Base-by-base conservation (phyloP, 1,140 invertebrate species). In the Holotrichia oblita region DNA sequence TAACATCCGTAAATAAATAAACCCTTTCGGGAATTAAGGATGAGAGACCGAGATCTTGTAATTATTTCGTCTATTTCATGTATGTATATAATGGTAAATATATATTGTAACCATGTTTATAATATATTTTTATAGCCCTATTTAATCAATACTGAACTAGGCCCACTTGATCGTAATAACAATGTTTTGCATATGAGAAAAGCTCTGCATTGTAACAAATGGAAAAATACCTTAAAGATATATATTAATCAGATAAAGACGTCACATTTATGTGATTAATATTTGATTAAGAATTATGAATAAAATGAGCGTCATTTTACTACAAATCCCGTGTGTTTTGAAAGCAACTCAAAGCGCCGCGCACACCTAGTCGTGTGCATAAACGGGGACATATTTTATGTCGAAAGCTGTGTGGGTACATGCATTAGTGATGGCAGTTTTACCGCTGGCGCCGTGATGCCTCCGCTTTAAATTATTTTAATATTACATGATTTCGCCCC, bases 401-500 rank as follows among this genome's bases (percentile, higher is more conserved):
- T 69, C 61, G 22, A 17, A 20, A 69, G 61, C 24, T 55, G 22
- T 17, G 61, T 34, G 22, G 61, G 61, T 34, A 69, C 61, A 69
- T 69, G 61, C 61, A 69, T 69, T 69, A 69, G 27, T 69, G 61
- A 69, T 69, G 61, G 61, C 61, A 69, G 61, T 69, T 69, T 69
- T 69, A 69, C 61, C 61, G 61, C 10, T 22, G 61, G 61, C 61
- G 20, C 27, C 61, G 61, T 27, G 61, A 34, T 34, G 61, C 61
- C 61, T 22, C 61, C 61, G 61, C 61, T 69, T 69, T 74, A 74
- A 74, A 74, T 74, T 74, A 74, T 74, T 74, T 74, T 74, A 74
- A 74, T 74, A 74, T 74, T 74, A 17, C 81, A 83, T 83, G 82
- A 83, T 83, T 83, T 82, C 78, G 79, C 81, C 73, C 24, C 78